Conservation (phyloP, 2,797 vertebrate species). For the Distichodus sexfasciatus region DNA sequence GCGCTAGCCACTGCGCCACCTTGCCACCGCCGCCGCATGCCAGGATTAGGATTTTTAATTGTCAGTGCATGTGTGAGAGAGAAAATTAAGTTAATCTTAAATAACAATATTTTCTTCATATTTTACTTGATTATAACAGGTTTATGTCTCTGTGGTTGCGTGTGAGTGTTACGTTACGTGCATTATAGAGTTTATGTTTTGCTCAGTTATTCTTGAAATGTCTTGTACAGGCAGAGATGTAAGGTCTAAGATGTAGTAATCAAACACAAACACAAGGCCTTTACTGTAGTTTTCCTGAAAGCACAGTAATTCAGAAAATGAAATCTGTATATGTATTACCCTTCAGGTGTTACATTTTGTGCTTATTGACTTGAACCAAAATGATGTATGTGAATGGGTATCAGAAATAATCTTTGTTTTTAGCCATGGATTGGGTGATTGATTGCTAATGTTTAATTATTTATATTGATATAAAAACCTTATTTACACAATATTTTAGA, state of each 20-base stretch:
- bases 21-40: too few species aligned
- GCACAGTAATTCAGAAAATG: too few species aligned
- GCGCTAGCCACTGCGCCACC: too few species aligned
- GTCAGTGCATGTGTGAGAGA: background rate
- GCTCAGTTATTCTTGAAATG: background rate
- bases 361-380: too few species aligned
- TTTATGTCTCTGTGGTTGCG: conserved; percentile 11
- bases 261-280: too few species aligned
- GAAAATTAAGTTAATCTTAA: too few species aligned
- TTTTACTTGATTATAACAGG: background rate
- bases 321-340: too few species aligned
- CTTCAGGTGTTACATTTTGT: too few species aligned
- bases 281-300: too few species aligned
- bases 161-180: conserved; percentile 18
- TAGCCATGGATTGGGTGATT: background rate
- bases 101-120: background rate
- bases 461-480: conserved; percentile 29
- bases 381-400: background rate
- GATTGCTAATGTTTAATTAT: conserved; percentile 15
- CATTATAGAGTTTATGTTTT: conserved; percentile 4
- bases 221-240: background rate
- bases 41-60: too few species aligned
- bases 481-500: conserved; percentile 38
- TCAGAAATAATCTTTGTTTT: background rate
- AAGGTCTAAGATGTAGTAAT: too few species aligned